These are phyloP conservation scores for Synanceia verrucosa DNA, from an alignment of 2,797 vertebrate genomes.

Conservation along the genomic window DNA sequence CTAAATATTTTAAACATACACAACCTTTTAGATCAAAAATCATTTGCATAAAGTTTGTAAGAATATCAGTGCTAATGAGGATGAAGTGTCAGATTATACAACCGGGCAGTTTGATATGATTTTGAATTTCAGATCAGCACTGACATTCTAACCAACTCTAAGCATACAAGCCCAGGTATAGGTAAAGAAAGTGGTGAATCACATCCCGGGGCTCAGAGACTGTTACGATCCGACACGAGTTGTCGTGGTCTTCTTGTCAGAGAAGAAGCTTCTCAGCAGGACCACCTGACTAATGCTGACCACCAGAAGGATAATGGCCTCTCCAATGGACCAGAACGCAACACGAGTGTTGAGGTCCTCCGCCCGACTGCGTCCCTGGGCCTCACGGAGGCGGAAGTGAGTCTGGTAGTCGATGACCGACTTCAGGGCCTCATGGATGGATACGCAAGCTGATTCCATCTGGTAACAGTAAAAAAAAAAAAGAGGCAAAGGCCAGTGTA, in stretches of 20 bases:
- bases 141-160: constrained; percentile 57
- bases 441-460: constrained; percentile 99
- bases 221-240: constrained; percentile 96
- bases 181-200: constrained; percentile 40
- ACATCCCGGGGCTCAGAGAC: constrained; percentile 33
- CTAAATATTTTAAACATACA: constrained; percentile 39
- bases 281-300: constrained; percentile 99
- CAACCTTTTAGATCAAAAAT: constrained; percentile 19
- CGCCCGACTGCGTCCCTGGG: constrained; percentile 95
- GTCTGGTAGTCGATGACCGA: constrained; percentile 98
- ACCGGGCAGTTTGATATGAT: constrained; percentile 63
- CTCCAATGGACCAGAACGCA: constrained; percentile 97
- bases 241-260: constrained; percentile 96
- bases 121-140: constrained; percentile 41
- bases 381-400: constrained; percentile 95
- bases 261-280: constrained; percentile 97
- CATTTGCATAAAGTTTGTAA: constrained; percentile 45
- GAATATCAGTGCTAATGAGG: constrained; percentile 48
- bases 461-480: constrained; percentile 54
- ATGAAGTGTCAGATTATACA: constrained; percentile 45
- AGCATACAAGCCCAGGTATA: constrained; percentile 29
- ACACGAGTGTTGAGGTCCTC: constrained; percentile 98
- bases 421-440: constrained; percentile 97
- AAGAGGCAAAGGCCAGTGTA: not conserved
- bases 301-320: constrained; percentile 95